A percentile compares a stretch with the other conserved stretches of the same genome.
Conservation (phyloP, 2,797 vertebrate genomes). For the Tangara arthus region DNA sequence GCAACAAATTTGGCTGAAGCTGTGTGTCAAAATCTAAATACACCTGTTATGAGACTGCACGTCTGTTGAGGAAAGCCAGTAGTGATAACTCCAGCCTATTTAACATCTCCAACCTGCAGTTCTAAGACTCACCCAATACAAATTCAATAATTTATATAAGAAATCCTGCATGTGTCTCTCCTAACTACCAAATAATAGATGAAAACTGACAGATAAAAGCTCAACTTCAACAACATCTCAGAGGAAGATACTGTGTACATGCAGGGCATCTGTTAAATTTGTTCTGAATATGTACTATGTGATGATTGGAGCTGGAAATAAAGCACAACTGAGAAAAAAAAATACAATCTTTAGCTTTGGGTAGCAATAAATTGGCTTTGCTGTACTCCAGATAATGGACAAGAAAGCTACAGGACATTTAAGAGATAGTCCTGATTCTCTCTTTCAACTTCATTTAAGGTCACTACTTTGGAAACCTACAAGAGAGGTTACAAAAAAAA, state of each 20-base stretch:
- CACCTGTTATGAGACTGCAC: neutral
- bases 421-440: neutral
- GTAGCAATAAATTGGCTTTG: slow-evolving; percentile 5
- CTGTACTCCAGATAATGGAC: neutral
- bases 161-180: slow-evolving; percentile 23
- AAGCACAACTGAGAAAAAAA: neutral
- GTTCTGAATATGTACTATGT: neutral
- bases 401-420: neutral
- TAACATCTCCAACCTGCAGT: neutral
- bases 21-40: neutral
- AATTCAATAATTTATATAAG: slow-evolving; percentile 54
- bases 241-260: neutral
- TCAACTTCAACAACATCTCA: neutral
- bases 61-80: neutral
- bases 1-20: neutral
- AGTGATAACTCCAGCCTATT: neutral
- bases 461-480: neutral
- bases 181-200: slow-evolving; percentile 51
- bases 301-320: slow-evolving; percentile 24
- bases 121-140: slow-evolving; percentile 16
- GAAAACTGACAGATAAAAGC: slow-evolving; percentile 62
- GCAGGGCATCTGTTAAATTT: neutral
- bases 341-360: neutral
- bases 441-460: neutral
- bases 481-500: neutral